Percentiles rank a stretch among this genome's conserved stretches.
Conservation (phyloP, 2,888 invertebrate genomes). For the Phyto melanocephala region DNA sequence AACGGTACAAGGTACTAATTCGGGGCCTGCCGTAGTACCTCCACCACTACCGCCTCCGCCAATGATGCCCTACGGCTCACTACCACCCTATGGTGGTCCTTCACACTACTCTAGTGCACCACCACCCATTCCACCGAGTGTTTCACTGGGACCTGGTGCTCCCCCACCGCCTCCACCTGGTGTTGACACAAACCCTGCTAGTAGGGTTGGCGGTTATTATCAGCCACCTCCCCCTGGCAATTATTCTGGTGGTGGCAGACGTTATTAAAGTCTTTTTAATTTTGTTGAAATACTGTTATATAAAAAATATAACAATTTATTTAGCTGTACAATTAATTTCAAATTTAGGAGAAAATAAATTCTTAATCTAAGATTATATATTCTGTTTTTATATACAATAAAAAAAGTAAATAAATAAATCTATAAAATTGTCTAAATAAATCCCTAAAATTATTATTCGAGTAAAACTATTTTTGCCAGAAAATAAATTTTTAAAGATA, state of each 20-base stretch:
- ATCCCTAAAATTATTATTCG: too few species aligned
- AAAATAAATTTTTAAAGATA: too few species aligned
- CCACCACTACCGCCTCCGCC: slow-evolving; percentile 58
- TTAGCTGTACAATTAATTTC: slow-evolving; percentile 44
- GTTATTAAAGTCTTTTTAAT: slow-evolving; percentile 51
- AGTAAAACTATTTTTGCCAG: too few species aligned
- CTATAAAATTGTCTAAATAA: too few species aligned
- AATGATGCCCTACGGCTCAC: slow-evolving; percentile 40
- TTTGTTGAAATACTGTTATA: slow-evolving; percentile 39
- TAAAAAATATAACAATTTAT: slow-evolving; percentile 10
- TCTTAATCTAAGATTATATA: slow-evolving; percentile 49
- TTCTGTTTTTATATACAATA: slow-evolving; percentile 50
- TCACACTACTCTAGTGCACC: slow-evolving; percentile 50
- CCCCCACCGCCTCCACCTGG: slow-evolving; percentile 60
- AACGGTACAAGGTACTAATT: slow-evolving; percentile 49
- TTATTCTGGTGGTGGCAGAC: slow-evolving; percentile 56
- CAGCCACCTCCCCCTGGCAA: slow-evolving; percentile 66
- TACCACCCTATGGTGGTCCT: slow-evolving; percentile 36
- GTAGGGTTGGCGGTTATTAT: slow-evolving; percentile 64
- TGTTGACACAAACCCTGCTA: slow-evolving; percentile 27
- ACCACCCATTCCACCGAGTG: slow-evolving; percentile 54
- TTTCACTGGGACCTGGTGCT: slow-evolving; percentile 23
- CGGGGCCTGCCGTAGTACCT: slow-evolving; percentile 49
- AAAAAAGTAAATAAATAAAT: too few species aligned
- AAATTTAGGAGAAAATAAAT: slow-evolving; percentile 44